Base-by-base conservation (phyloP, 2,888 invertebrate species). In the Eurytoma californica region DNA sequence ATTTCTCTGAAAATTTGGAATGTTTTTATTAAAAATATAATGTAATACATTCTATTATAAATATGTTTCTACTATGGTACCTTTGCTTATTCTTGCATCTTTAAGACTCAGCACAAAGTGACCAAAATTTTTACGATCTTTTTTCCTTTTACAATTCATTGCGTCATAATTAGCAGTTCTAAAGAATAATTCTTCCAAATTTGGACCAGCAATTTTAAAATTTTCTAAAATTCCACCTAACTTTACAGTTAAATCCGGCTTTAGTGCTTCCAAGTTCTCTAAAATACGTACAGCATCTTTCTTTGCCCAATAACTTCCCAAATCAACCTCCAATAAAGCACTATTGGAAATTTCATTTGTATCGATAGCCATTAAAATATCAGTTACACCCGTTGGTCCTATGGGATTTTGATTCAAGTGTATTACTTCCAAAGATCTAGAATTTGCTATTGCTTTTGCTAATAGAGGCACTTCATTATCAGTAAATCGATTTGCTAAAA, bases 341-440 rank as follows among this genome's bases (percentile, higher is more conserved):
- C 47, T 30, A 9, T 72, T 0, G 47, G 57, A 0, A 80, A 74
- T 72, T 63, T 76, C 55, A 39, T 30, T 2, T 18, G 51, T 16
- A 3, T 13, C 13, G 13, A 80, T 55, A 7, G 18, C 13, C 74
- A 77, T 28, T 16, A 81, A 74, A 63, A 84, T 74, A 13, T 77
- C 60, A 68, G 79, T 20, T 74, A 77, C 91, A 65, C 92, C 92
- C 2, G 89, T 89, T 1, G 91, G 87, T 28, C 89, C 89, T 47
- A 92, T 88, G 13, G 91, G 91, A 87, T 93, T 93, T 80, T 91
- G 90, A 39, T 92, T 92, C 3, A 93, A 84, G 83, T 91, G 90
- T 16, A 93, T 80, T 61, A 86, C 86, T 74, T 88, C 83, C 16
- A 93, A 85, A 3, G 89, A 88, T 49, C 85, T 87, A 83, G 92